Evolutionary conservation across 2,797 vertebrate species (phyloP).

Genomic region (Lithobates pipiens): DNA sequence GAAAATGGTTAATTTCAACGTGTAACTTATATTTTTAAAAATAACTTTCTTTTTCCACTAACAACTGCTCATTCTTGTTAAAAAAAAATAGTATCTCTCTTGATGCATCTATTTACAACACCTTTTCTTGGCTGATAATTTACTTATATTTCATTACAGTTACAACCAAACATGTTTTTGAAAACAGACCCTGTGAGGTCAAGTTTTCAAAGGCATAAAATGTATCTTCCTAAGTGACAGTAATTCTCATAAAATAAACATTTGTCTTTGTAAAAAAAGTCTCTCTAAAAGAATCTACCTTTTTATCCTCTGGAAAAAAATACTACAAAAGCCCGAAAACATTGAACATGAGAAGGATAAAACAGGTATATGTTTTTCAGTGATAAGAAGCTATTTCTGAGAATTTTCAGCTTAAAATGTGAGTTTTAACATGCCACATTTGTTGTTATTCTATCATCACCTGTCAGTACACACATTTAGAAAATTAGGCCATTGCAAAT

Average conservation of each 20-base stretch:
- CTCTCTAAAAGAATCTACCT: slow-evolving; percentile 48
- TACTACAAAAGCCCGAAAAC: slow-evolving; percentile 48
- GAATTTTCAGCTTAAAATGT: slow-evolving; percentile 14
- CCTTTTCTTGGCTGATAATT: slow-evolving; percentile 47
- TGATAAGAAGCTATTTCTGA: slow-evolving; percentile 50
- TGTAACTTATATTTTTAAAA: background rate
- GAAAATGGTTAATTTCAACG: background rate
- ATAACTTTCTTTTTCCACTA: background rate
- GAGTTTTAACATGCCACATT: background rate
- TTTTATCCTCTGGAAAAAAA: slow-evolving; percentile 51
- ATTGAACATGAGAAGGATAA: slow-evolving; percentile 50
- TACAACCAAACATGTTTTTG: slow-evolving; percentile 42
- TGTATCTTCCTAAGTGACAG: slow-evolving; percentile 56
- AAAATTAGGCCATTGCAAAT: background rate
- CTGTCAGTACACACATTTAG: background rate
- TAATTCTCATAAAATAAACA: slow-evolving; percentile 56
- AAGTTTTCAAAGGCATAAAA: slow-evolving; percentile 57
- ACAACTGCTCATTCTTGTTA: background rate
- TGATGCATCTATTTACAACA: slow-evolving; percentile 36
- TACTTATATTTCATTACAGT: slow-evolving; percentile 50
- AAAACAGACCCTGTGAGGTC: slow-evolving; percentile 54
- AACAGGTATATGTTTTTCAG: slow-evolving; percentile 52
- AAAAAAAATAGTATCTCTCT: slow-evolving; percentile 1
- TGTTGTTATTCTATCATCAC: background rate
- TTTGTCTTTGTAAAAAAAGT: slow-evolving; percentile 58